Base-by-base conservation (phyloP, 2,888 invertebrate genomes). In the Leptopilina drosophilae region DNA sequence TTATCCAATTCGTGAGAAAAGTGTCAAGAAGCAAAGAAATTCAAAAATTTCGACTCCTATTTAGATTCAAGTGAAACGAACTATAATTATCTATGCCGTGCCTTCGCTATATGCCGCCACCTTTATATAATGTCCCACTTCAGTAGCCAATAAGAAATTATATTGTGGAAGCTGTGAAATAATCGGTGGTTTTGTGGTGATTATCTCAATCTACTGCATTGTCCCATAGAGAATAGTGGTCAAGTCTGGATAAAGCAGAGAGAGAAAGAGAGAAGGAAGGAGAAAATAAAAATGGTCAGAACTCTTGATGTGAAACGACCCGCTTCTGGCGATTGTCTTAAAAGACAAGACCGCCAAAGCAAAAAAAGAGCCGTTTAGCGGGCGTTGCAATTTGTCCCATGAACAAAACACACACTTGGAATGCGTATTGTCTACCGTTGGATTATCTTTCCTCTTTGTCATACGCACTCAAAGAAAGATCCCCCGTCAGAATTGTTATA, bases 321-420 rank as follows among this genome's bases (percentile, higher is more conserved):
- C 65, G 73, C 79, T 80, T 77, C 83, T 62, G 66, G 69, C 77
- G 82, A 82, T 82, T 81, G 82, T 83, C 82, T 83, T 79, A 77
- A 78, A 85, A 83, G 83, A 83, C 81, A 82, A 83, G 83, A 85
- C 84, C 84, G 84, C 76, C 81, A 78, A 64, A 83, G 85, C 86
- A 88, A 89, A 90, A 62, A 90, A 89, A 82, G 85, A 86, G 88
- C 86, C 90, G 88, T 88, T 90, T 90, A 90, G 87, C 88, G 88
- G 88, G 88, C 90, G 85, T 88, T 84, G 90, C 90, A 90, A 90
- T 90, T 90, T 90, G 90, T 90, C 90, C 88, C 85, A 84, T 84
- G 86, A 88, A 86, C 90, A 90, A 90, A 90, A 90, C 89, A 90
- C 85, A 85, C 84, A 80, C 82, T 80, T 82, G 90, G 90, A 90